These are phyloP conservation scores for Harlomillsia oculata DNA, from an alignment of 1,140 invertebrate species.

Conservation along the genomic window DNA sequence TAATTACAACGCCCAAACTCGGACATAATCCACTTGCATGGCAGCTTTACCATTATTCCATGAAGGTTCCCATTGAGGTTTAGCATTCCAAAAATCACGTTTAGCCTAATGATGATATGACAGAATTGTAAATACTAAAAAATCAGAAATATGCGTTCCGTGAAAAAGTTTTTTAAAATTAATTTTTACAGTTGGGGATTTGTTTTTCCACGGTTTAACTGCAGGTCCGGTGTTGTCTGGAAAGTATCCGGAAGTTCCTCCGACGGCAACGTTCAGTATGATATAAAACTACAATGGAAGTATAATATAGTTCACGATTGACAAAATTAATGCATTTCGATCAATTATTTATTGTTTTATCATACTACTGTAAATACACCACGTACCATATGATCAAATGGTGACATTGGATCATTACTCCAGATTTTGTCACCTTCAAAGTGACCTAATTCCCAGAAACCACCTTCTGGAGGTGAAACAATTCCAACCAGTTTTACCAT, in stretches of 20 bases:
- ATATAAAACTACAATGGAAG: conserved; percentile 23
- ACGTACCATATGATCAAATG: conserved; percentile 60
- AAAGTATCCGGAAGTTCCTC: conserved; percentile 47
- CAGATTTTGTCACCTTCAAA: conserved; percentile 40
- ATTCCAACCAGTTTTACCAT: conserved; percentile 35
- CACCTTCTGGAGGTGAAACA: conserved; percentile 32
- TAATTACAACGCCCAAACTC: conserved; percentile 48
- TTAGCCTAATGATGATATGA: conserved; percentile 38
- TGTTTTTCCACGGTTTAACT: conserved; percentile 47
- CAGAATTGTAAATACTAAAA: not conserved
- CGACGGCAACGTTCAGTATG: conserved; percentile 23
- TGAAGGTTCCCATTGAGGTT: conserved; percentile 48
- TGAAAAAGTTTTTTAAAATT: not conserved
- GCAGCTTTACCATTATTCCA: conserved; percentile 48
- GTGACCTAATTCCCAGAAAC: conserved; percentile 40
- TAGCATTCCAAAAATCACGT: conserved; percentile 51
- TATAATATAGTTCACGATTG: not conserved
- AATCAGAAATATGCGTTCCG: not conserved
- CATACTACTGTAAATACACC: conserved; percentile 1
- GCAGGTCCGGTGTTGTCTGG: conserved; percentile 44
- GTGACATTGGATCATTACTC: conserved; percentile 47
- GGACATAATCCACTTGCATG: conserved; percentile 53
- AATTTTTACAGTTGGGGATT: conserved; percentile 39
- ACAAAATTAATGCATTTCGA: no score
- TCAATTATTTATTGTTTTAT: no score